Evolutionary conservation across 2,113 vertebrate genomes (phyloP).

Genomic region (Coregonus clupeaformis): DNA sequence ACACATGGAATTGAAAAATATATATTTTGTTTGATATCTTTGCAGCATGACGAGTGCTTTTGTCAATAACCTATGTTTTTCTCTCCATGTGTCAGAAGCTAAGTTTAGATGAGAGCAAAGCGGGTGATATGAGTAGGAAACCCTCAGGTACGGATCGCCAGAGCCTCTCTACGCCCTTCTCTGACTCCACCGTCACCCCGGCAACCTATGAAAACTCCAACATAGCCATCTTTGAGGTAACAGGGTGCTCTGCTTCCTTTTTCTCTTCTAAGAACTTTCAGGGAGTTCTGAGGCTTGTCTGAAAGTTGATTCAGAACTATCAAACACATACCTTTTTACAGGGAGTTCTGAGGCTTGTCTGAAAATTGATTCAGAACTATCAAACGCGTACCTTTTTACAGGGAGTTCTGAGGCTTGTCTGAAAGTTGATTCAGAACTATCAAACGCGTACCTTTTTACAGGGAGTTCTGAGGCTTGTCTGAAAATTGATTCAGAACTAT

Average conservation of each 20-base stretch:
- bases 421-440: conserved; percentile 29
- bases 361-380: background rate
- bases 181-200: conserved; percentile 13
- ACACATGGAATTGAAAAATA: too few relatives aligned
- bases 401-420: conserved; percentile 61
- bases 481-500: conserved; percentile 29
- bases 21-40: too few relatives aligned
- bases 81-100: too few relatives aligned
- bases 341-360: conserved; percentile 42
- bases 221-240: conserved; percentile 62
- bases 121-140: background rate
- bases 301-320: background rate
- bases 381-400: conserved; percentile 4
- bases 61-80: too few relatives aligned
- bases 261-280: too few relatives aligned
- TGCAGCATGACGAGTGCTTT: too few relatives aligned
- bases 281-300: too few relatives aligned
- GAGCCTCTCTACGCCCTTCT: background rate
- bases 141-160: background rate
- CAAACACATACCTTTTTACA: conserved; percentile 6
- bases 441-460: background rate
- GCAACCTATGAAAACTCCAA: conserved; percentile 65
- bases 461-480: conserved; percentile 45
- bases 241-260: too few relatives aligned
- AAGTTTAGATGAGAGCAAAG: too few relatives aligned